A percentile compares a stretch with the other conserved stretches of the same genome.
Evolutionary conservation across 1,140 invertebrate species (phyloP).

Genomic region (Thaumatotibia leucotreta): DNA sequence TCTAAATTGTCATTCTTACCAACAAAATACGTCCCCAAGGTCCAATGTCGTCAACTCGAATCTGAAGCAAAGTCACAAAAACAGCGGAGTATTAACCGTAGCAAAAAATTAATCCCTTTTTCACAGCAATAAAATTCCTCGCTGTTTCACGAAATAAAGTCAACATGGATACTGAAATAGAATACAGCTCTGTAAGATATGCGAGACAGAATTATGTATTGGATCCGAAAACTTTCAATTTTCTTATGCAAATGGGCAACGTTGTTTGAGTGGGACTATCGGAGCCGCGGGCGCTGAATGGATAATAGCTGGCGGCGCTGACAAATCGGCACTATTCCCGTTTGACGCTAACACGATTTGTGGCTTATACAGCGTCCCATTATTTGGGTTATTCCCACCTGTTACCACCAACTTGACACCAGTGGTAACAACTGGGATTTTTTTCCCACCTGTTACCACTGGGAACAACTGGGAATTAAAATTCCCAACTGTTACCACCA

Average conservation of each 20-base stretch:
- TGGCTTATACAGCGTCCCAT: too few species aligned
- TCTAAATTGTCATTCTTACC: too few species aligned
- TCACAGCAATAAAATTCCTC: neutral
- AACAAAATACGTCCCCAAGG: neutral
- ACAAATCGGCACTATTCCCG: neutral
- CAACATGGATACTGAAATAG: neutral
- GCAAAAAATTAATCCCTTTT: neutral
- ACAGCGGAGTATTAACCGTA: neutral
- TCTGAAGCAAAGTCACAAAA: neutral
- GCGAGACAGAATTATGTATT: constrained; percentile 12
- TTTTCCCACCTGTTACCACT: too few species aligned
- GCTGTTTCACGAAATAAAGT: neutral
- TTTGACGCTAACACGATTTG: neutral
- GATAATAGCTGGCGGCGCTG: neutral
- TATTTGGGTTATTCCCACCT: too few species aligned
- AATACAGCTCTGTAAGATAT: constrained; percentile 7
- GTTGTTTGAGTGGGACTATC: neutral
- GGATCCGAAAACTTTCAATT: constrained; percentile 13
- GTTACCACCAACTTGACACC: too few species aligned
- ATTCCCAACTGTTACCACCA: too few species aligned
- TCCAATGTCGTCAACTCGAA: neutral
- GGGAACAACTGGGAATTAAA: too few species aligned
- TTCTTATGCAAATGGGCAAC: constrained; percentile 7
- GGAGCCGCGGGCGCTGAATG: neutral
- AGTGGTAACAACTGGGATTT: too few species aligned